Evolutionary conservation across 2,113 vertebrate species (phyloP), one percentile per base, ranked within the genome.

Genomic region (Actenoides lindsayi): DNA sequence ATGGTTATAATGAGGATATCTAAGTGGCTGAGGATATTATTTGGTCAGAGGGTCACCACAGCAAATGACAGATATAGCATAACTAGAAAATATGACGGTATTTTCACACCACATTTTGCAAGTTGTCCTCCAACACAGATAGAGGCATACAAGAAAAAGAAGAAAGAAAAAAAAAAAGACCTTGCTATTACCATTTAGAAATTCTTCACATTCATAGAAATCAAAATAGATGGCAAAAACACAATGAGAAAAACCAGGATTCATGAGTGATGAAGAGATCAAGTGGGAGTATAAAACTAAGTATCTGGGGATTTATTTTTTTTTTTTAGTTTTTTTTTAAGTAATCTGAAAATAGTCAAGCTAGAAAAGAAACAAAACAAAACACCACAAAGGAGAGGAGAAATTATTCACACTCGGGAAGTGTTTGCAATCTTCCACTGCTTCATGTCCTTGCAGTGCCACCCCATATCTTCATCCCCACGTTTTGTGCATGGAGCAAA

Each of bases 1-100:
- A 93, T 87, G 48, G 76, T 57, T 92, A 64, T 90, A 96, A 96
- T 67, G 68, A 95, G 73, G 51, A 86, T 67, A 86, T 81, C 86
- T 42, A 94, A 88, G 71, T 69, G 54, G 54, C 79, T 77, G 82
- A 80, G 83, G 59, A 63, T 88, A 90, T 95, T 90, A 90, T 78
- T 88, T 87, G 89, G 93, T 90, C 79, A 86, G 70, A 75, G 85
- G 83, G 88, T 95, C 88, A 86, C 24, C 31, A 42, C 88, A 88
- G 76, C 23, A 2, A 64, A 70, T 96, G 82, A 60, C 13, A 68
- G 46, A 79, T 27, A 37, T 1, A 86, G 37, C 46, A n/a, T 44
- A 84, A 70, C 41, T 37, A 60, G 69, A 68, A 95, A 94, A 86
- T 83, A 75, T 21, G 62, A 83, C 65, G 56, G 19, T 56, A 57